phyloP scores from a whole-genome alignment of 2,888 invertebrate genomes.

The Rhopalosiphum nymphaeae region DNA sequence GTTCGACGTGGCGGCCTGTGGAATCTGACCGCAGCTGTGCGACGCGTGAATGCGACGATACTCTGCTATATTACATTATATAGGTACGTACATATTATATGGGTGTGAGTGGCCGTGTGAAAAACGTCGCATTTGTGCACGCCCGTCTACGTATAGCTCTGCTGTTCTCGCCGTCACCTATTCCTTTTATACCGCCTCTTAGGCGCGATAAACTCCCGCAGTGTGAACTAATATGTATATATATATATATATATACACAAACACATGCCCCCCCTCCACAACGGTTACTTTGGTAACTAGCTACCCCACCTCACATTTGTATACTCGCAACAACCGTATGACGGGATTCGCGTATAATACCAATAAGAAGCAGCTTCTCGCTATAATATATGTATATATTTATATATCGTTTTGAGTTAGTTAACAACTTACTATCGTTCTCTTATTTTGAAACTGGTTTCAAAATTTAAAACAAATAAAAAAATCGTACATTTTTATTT shows the following conservation, averaged over 20 bases:
- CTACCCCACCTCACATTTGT: background rate
- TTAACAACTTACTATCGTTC: background rate
- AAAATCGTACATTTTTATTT: background rate
- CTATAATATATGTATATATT: too few relatives aligned
- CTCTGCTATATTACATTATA: background rate
- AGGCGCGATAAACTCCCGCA: background rate
- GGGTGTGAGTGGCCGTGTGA: conserved; percentile 6
- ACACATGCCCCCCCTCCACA: background rate
- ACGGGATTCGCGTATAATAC: background rate
- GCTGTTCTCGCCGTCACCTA: background rate
- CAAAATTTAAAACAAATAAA: background rate
- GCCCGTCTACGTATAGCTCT: background rate
- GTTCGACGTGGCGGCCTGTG: conserved; percentile 53
- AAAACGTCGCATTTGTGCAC: conserved; percentile 9
- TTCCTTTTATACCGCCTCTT: conserved; percentile 1
- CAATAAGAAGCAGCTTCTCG: too few relatives aligned
- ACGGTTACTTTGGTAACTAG: conserved; percentile 2
- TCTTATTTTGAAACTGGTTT: background rate
- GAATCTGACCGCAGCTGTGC: conserved; percentile 65
- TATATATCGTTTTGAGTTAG: too few relatives aligned
- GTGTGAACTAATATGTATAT: background rate
- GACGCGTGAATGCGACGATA: conserved; percentile 20
- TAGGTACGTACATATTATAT: background rate
- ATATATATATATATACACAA: background rate
- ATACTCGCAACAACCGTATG: background rate